Evolutionary conservation across 2,113 vertebrate genomes (phyloP), one percentile per base, ranked within the genome.

Genomic region (Centropus bengalensis): DNA sequence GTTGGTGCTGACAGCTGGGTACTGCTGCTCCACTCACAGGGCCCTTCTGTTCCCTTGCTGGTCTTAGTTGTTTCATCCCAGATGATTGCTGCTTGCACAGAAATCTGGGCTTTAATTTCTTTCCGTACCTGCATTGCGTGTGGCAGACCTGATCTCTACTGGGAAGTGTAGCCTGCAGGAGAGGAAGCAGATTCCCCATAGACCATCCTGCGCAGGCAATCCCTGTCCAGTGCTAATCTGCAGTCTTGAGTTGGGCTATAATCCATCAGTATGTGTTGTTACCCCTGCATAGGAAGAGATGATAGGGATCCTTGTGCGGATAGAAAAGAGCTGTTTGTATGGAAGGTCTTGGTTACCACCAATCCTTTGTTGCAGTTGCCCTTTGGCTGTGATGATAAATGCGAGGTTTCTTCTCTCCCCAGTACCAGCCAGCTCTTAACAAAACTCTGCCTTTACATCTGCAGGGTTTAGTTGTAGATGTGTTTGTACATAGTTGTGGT

Each of bases 221-320:
- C 24, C 33, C 49, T 52, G 58, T 10, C 56, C 14, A 38, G 59
- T 52, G 83, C 78, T 81, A 10, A 28, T 67, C 23, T 51, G 1
- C 55, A 52, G 52, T 9, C 58, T 51, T 51, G 75, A 55, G 40
- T 3, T 81, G 76, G 74, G 91, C 93, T 70, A 1, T 8, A 33
- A 91, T 22, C 6, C 45, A 30, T 87, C 44, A 13, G 49, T 0
- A 0, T 0, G 1, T 67, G 14, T 58, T 73, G 2, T 17, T 68
- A 38, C n/a, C 33, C 42, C 49, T 42, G 28, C 21, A 55, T 36
- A 38, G 71, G 71, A 44, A 23, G 49, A 79, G 70, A 24, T 8
- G 15, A 19, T 9, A 0, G 52, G 33, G 62, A 38, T 47, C 68
- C 26, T 21, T 38, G 40, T 54, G 67, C 1, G 5, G 23, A 70